Evolutionary conservation across 1,140 invertebrate species (phyloP).

Genomic region (Bradynema listronoti): DNA sequence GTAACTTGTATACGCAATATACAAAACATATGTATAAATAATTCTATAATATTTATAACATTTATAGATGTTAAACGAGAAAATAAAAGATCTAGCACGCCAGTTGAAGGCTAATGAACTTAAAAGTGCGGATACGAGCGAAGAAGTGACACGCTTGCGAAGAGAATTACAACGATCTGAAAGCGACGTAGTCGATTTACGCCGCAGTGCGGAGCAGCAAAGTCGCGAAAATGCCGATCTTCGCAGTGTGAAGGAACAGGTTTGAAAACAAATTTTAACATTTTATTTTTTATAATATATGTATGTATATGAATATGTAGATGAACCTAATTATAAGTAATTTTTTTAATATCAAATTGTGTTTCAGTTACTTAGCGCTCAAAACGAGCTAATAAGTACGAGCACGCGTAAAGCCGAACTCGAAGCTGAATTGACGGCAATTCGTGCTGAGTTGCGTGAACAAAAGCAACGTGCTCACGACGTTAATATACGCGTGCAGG

Average conservation of each 20-base stretch:
- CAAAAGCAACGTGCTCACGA: slow-evolving; percentile 52
- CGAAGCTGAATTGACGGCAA: slow-evolving; percentile 44
- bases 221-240: slow-evolving; percentile 36
- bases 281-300: neutral
- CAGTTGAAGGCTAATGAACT: slow-evolving; percentile 47
- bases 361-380: slow-evolving; percentile 40
- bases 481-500: slow-evolving; percentile 44
- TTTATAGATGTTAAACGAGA: slow-evolving; percentile 39
- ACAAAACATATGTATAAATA: slow-evolving; percentile 13
- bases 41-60: too few relatives aligned
- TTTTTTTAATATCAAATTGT: neutral
- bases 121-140: slow-evolving; percentile 46
- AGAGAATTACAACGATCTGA: slow-evolving; percentile 53
- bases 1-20: neutral
- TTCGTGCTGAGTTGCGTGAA: slow-evolving; percentile 51
- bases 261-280: neutral
- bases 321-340: too few relatives aligned
- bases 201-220: slow-evolving; percentile 43
- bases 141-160: slow-evolving; percentile 44
- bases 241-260: slow-evolving; percentile 42
- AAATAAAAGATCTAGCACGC: slow-evolving; percentile 51
- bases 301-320: too few relatives aligned
- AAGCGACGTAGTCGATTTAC: slow-evolving; percentile 44
- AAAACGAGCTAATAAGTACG: slow-evolving; percentile 47
- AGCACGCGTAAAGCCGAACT: slow-evolving; percentile 46